These are phyloP conservation scores for Ammodytes dubius DNA, from an alignment of 2,113 vertebrate genomes.

Conservation along the genomic window DNA sequence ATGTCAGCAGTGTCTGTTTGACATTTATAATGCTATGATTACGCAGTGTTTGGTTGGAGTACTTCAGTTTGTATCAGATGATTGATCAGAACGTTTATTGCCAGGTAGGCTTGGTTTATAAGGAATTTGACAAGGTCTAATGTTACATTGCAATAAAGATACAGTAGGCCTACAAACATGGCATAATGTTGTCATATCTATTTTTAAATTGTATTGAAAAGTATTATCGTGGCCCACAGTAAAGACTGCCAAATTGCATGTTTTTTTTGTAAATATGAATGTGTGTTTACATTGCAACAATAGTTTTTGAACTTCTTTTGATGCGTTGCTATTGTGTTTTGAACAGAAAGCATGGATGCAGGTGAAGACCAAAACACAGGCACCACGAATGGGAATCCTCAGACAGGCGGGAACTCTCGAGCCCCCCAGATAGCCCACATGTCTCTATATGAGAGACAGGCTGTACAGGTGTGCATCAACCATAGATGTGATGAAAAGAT, in stretches of 20 bases:
- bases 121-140: too few species aligned
- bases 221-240: background rate
- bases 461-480: slow-evolving; percentile 89
- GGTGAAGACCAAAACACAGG: slow-evolving; percentile 94
- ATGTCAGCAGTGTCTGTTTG: background rate
- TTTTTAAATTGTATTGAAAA: too few species aligned
- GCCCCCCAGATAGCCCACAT: slow-evolving; percentile 95
- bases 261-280: background rate
- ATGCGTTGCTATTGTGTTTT: slow-evolving; percentile 36
- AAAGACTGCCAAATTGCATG: background rate
- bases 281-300: background rate
- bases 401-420: slow-evolving; percentile 90
- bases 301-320: background rate
- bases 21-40: background rate
- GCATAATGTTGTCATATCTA: too few species aligned
- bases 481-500: background rate
- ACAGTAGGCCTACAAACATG: too few species aligned
- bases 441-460: slow-evolving; percentile 96
- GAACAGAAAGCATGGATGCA: slow-evolving; percentile 88
- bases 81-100: background rate
- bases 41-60: background rate
- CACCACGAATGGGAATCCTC: slow-evolving; percentile 88
- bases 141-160: too few species aligned
- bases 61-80: background rate
- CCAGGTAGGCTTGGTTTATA: too few species aligned